phyloP scores from a whole-genome alignment of 2,888 invertebrate genomes.

The Teleogryllus oceanicus region DNA sequence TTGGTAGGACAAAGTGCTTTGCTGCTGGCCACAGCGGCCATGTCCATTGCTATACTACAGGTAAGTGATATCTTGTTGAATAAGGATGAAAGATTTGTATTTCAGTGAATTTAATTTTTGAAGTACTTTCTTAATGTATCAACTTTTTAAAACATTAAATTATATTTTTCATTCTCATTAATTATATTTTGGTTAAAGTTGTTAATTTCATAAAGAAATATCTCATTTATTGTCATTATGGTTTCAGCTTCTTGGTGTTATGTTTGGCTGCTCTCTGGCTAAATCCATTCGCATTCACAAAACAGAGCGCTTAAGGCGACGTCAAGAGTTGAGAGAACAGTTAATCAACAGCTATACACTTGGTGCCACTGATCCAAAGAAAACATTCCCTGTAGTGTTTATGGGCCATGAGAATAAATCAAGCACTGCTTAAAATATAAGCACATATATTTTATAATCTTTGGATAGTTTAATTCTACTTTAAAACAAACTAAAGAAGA shows the following conservation, averaged over 20 bases:
- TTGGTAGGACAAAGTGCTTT: constrained; percentile 61
- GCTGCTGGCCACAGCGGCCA: constrained; percentile 62
- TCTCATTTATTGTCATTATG: constrained; percentile 21
- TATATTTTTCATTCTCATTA: background rate
- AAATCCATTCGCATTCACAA: constrained; percentile 56
- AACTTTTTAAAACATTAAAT: no score
- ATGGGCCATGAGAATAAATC: constrained; percentile 37
- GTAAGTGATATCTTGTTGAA: constrained; percentile 45
- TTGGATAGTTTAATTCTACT: no score
- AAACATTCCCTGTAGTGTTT: constrained; percentile 45
- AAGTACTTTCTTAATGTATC: no score
- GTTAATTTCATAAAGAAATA: background rate
- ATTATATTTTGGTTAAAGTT: background rate
- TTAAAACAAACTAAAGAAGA: no score
- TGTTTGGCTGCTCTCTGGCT: constrained; percentile 37
- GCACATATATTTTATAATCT: background rate
- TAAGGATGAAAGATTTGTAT: no score
- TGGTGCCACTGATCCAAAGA: constrained; percentile 45
- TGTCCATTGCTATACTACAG: constrained; percentile 78
- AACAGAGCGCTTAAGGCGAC: constrained; percentile 65
- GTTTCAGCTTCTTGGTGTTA: constrained; percentile 36
- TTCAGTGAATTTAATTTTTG: no score
- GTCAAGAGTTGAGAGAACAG: constrained; percentile 62
- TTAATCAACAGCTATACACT: constrained; percentile 42
- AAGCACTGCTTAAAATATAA: background rate